These are phyloP conservation scores for Semnornis frantzii DNA, from an alignment of 2,113 vertebrate genomes.

Conservation along the genomic window DNA sequence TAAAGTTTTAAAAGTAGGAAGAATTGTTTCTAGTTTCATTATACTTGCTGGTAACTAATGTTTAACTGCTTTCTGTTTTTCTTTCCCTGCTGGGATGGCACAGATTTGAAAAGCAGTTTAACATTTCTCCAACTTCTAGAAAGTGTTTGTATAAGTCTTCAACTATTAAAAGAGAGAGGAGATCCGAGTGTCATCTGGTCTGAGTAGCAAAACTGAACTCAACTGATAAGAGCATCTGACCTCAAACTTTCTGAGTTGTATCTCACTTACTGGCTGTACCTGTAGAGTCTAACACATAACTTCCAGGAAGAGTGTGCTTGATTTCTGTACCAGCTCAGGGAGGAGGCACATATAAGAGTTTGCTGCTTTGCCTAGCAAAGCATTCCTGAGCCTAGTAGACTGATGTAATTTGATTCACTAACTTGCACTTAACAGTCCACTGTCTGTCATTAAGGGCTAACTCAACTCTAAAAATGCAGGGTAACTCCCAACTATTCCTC, in stretches of 20 bases:
- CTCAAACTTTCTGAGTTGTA: neutral
- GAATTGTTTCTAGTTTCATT: neutral
- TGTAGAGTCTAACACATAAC: neutral
- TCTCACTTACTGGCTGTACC: neutral
- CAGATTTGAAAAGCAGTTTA: neutral
- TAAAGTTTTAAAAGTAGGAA: neutral
- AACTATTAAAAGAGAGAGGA: neutral
- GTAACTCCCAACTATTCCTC: neutral
- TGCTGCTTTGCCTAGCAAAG: neutral
- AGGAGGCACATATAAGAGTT: neutral
- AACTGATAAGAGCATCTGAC: neutral
- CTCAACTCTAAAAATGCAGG: neutral
- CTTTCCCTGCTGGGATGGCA: neutral
- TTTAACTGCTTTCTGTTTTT: neutral
- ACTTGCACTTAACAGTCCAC: neutral
- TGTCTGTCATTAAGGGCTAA: neutral
- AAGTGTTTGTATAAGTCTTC: neutral
- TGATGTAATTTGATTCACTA: neutral
- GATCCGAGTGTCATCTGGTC: neutral
- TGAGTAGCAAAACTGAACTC: neutral
- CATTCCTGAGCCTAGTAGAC: neutral
- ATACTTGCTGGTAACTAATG: neutral
- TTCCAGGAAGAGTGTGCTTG: neutral
- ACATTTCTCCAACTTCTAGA: neutral
- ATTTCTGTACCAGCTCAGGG: neutral